Evolutionary conservation across 2,888 invertebrate species (phyloP).

Genomic region (Zygaena filipendulae): DNA sequence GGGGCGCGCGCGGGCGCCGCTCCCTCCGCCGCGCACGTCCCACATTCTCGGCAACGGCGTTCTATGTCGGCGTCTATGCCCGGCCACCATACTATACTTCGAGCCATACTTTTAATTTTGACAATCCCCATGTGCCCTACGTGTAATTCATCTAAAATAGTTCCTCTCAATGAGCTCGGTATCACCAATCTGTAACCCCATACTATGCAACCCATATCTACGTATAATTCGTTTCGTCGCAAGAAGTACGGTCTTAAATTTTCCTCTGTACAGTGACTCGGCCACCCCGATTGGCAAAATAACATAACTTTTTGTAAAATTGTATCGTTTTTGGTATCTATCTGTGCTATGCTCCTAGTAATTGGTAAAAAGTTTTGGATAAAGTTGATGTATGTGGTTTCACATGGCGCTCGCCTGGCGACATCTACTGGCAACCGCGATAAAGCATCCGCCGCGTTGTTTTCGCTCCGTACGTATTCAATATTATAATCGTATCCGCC

Average conservation of each 20-base stretch:
- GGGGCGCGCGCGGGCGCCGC: slow-evolving; percentile 12
- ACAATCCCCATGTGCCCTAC: slow-evolving; percentile 3
- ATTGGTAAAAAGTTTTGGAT: slow-evolving; percentile 6
- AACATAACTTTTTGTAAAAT: background rate
- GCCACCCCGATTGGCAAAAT: slow-evolving; percentile 1
- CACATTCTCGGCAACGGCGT: slow-evolving; percentile 5
- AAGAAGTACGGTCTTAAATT: background rate
- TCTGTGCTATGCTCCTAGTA: background rate
- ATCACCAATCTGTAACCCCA: slow-evolving; percentile 11
- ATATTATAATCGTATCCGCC: slow-evolving; percentile 6
- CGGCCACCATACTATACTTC: slow-evolving; percentile 10
- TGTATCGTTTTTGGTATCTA: background rate
- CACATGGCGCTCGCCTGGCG: background rate
- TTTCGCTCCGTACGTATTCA: slow-evolving; percentile 5
- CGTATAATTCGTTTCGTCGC: slow-evolving; percentile 6
- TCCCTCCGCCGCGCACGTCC: slow-evolving; percentile 6
- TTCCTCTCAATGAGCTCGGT: background rate
- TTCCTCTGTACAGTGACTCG: background rate
- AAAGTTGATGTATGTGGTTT: slow-evolving; percentile 6
- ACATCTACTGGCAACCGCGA: slow-evolving; percentile 3
- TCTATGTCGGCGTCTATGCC: slow-evolving; percentile 7
- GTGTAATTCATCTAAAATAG: slow-evolving; percentile 1
- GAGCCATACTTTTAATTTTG: slow-evolving; percentile 1
- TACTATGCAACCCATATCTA: slow-evolving; percentile 11
- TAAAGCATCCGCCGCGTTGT: slow-evolving; percentile 8